Percentiles rank a stretch among this genome's conserved stretches.
Evolutionary conservation across 2,797 vertebrate species (phyloP).

Genomic region (Spea hammondii): DNA sequence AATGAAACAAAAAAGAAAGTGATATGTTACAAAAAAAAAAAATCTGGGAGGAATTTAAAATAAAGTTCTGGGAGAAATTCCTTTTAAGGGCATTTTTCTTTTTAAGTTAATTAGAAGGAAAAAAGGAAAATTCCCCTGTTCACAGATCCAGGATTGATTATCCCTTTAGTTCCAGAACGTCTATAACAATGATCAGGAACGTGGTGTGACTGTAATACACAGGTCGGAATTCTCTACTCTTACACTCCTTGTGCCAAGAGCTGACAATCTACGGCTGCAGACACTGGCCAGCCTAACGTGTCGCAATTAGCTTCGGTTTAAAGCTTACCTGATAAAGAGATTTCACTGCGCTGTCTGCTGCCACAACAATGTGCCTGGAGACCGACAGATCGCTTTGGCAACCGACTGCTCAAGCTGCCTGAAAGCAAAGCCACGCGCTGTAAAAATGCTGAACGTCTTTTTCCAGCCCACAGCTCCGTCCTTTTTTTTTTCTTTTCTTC

Average conservation of each 20-base stretch:
- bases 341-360: not conserved
- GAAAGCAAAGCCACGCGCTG: slow-evolving; percentile 4
- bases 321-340: slow-evolving; percentile 19
- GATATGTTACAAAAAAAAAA: no score
- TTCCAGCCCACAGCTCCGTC: not conserved
- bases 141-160: no score
- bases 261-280: not conserved
- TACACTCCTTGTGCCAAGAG: not conserved
- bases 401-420: slow-evolving; percentile 3
- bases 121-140: no score
- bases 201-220: no score
- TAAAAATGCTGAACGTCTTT: slow-evolving; percentile 8
- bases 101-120: no score
- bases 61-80: no score
- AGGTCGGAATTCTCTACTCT: not conserved
- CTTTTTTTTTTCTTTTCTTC: not conserved
- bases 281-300: not conserved
- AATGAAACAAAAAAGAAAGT: no score
- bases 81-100: no score
- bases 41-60: no score
- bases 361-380: slow-evolving; percentile 4
- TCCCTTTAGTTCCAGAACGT: no score
- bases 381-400: not conserved
- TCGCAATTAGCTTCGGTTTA: not conserved
- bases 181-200: no score